Percentiles rank a stretch among this genome's conserved stretches.
Conservation (phyloP, 2,797 vertebrate genomes). For the Bufotes viridis region DNA sequence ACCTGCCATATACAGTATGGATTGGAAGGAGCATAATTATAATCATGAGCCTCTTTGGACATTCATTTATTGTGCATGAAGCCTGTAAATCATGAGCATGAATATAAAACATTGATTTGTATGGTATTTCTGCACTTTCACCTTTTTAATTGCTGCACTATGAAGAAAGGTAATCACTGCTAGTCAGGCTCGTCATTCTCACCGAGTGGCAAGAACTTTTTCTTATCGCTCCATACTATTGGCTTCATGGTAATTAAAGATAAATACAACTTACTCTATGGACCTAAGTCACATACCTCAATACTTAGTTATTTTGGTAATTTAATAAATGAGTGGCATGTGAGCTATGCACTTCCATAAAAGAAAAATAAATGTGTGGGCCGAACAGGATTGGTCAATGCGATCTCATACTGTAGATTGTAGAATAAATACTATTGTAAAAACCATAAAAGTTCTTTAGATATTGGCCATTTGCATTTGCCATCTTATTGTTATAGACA, state of each 20-base stretch:
- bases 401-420: background rate
- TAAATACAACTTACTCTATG: background rate
- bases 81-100: background rate
- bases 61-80: slow-evolving; percentile 1
- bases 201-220: background rate
- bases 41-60: slow-evolving; percentile 39
- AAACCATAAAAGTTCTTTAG: background rate
- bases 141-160: background rate
- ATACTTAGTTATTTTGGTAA: background rate
- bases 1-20: slow-evolving; percentile 21
- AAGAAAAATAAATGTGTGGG: background rate
- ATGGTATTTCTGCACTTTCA: slow-evolving; percentile 1
- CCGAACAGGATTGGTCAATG: background rate
- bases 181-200: background rate
- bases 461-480: too few relatives aligned
- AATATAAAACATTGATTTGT: slow-evolving; percentile 16
- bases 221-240: background rate
- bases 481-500: too few relatives aligned
- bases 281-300: background rate
- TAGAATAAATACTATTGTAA: background rate
- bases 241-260: background rate
- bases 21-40: slow-evolving; percentile 40
- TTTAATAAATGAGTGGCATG: background rate
- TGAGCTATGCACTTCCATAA: background rate
- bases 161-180: slow-evolving; percentile 5